Percentiles rank a stretch among this genome's conserved stretches.
phyloP scores from a whole-genome alignment of 2,113 vertebrate species.

The Saiga tatarica region DNA sequence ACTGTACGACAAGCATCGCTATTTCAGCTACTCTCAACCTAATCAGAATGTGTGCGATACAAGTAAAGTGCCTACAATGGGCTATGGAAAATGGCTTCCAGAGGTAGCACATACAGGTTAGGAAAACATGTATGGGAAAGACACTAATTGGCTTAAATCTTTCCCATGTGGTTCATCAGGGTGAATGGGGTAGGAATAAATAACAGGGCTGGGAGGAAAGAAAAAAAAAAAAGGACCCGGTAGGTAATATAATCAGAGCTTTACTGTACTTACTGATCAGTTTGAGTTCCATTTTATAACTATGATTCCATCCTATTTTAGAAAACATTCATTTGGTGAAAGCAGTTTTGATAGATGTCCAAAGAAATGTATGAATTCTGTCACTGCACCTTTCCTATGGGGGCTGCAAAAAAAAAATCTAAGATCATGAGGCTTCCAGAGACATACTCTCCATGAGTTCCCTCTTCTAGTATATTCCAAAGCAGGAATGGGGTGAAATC shows the following conservation, averaged over 20 bases:
- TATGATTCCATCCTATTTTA: not conserved
- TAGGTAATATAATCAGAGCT: not conserved
- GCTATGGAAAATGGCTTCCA: slow-evolving; percentile 2
- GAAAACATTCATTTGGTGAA: slow-evolving; percentile 47
- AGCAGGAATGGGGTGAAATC: not conserved
- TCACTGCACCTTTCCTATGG: not conserved
- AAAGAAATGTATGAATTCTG: slow-evolving; percentile 31
- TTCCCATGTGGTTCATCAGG: not conserved
- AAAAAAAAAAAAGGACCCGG: not conserved
- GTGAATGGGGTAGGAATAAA: not conserved
- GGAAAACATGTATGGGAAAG: not conserved
- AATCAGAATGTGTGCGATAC: not conserved
- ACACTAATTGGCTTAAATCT: not conserved
- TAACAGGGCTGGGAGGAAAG: not conserved
- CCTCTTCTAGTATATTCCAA: slow-evolving; percentile 19
- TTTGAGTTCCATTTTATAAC: not conserved
- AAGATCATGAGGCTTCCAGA: not conserved
- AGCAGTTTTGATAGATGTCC: slow-evolving; percentile 23
- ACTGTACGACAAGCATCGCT: not conserved
- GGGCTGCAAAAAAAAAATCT: not conserved
- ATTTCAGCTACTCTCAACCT: not conserved
- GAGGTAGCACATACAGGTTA: not conserved
- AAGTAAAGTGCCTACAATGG: slow-evolving; percentile 26
- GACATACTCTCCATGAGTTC: not conserved
- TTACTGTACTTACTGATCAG: not conserved